A percentile compares a stretch with the other conserved stretches of the same genome.
phyloP scores from a whole-genome alignment of 1,140 invertebrate genomes.

The Tribolium madens region DNA sequence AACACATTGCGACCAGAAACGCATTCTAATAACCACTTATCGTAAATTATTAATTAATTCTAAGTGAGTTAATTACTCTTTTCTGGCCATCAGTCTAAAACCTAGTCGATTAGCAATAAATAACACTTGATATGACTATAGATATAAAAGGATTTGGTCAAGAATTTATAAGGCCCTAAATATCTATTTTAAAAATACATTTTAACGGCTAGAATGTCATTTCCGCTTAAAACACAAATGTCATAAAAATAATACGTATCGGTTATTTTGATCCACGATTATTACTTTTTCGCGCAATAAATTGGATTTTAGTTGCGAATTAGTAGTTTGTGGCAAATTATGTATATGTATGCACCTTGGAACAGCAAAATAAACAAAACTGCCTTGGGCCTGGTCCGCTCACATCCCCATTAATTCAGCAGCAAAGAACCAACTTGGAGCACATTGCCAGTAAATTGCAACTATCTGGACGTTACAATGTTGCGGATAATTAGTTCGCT shows the following conservation, averaged over 20 bases:
- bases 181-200: background rate
- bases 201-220: background rate
- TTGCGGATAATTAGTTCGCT: conserved; percentile 26
- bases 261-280: too few relatives aligned
- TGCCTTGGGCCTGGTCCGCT: background rate
- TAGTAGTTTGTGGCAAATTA: background rate
- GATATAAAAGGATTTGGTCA: too few relatives aligned
- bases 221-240: background rate
- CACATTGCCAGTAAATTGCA: conserved; percentile 7
- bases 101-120: too few relatives aligned
- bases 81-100: too few relatives aligned
- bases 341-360: background rate
- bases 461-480: conserved; percentile 2
- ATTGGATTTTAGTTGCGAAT: too few relatives aligned
- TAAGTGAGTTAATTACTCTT: too few relatives aligned
- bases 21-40: too few relatives aligned
- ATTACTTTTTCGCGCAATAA: too few relatives aligned
- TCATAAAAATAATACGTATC: background rate
- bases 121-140: too few relatives aligned
- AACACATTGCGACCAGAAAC: too few relatives aligned
- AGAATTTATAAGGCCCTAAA: too few relatives aligned
- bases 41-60: too few relatives aligned
- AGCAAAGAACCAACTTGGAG: background rate
- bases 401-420: background rate
- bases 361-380: background rate